Conservation (phyloP, 2,888 invertebrate species). For the Gastrophysa polygoni region DNA sequence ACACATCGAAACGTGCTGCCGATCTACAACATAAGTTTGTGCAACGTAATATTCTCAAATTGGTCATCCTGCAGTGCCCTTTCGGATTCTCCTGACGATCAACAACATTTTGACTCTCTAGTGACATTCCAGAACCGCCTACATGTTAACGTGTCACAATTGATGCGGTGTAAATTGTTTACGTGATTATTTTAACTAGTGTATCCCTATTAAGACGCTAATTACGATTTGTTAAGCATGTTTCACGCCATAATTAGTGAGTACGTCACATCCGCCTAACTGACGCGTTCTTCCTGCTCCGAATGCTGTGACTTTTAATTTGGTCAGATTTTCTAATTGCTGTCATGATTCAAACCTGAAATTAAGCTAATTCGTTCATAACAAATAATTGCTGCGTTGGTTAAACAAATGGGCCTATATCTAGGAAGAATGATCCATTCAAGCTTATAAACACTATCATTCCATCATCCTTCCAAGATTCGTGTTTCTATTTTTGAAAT, state of each 20-base stretch:
- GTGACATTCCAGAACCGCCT: constrained; percentile 45
- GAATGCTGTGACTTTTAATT: constrained; percentile 47
- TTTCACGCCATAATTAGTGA: constrained; percentile 58
- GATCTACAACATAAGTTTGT: neutral
- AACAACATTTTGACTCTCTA: constrained; percentile 17
- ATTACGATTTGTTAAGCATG: constrained; percentile 57
- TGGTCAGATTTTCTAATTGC: constrained; percentile 49
- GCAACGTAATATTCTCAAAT: constrained; percentile 47
- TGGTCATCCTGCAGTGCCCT: constrained; percentile 45
- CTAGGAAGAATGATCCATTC: too few species aligned
- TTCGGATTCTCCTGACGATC: constrained; percentile 2
- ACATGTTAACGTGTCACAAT: constrained; percentile 47
- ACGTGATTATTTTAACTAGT: constrained; percentile 59
- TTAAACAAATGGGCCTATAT: neutral
- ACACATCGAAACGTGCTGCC: neutral
- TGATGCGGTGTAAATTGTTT: constrained; percentile 56
- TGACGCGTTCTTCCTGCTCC: constrained; percentile 53
- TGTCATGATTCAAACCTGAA: constrained; percentile 36
- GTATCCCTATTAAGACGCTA: constrained; percentile 60
- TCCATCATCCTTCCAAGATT: too few species aligned
- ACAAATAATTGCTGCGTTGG: constrained; percentile 23
- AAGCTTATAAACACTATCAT: too few species aligned
- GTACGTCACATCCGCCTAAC: constrained; percentile 55
- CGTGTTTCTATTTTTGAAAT: too few species aligned
- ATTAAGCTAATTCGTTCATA: constrained; percentile 32